These are phyloP conservation scores for Meiosimyza platycephala DNA, from an alignment of 2,888 invertebrate species.

Conservation along the genomic window DNA sequence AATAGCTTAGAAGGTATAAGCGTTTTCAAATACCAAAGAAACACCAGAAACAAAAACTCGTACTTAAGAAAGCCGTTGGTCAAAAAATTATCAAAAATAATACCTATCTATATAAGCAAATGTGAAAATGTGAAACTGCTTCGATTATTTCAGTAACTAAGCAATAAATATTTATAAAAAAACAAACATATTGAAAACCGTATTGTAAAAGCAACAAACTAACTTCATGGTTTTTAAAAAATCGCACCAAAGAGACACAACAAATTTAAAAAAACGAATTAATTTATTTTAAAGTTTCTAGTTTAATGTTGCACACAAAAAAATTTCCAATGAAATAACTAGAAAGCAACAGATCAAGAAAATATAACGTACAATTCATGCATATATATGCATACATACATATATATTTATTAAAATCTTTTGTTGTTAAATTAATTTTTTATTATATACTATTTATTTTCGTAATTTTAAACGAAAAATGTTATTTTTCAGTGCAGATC, in stretches of 20 bases:
- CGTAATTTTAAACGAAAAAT: background rate
- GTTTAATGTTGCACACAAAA: slow-evolving; percentile 15
- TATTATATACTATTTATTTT: slow-evolving; percentile 9
- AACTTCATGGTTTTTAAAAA: background rate
- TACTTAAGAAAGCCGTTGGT: background rate
- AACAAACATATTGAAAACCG: slow-evolving; percentile 16
- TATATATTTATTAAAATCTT: slow-evolving; percentile 16
- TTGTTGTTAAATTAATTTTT: slow-evolving; percentile 8
- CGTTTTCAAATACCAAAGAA: background rate
- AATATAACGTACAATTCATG: background rate
- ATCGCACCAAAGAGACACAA: slow-evolving; percentile 28
- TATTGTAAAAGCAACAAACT: slow-evolving; percentile 1
- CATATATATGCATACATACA: background rate
- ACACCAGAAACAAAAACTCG: background rate
- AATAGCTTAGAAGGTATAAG: slow-evolving; percentile 2
- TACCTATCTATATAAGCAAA: background rate
- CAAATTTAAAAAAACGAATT: slow-evolving; percentile 8
- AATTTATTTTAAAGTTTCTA: slow-evolving; percentile 23
- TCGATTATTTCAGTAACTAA: slow-evolving; percentile 29
- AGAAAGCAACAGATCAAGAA: background rate
- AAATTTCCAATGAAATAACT: background rate
- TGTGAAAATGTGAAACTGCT: background rate
- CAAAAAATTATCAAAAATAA: background rate
- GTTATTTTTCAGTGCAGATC: background rate
- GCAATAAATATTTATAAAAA: slow-evolving; percentile 32